Base-by-base conservation (phyloP, 1,140 invertebrate species). In the Stegodyphus mimosarum region DNA sequence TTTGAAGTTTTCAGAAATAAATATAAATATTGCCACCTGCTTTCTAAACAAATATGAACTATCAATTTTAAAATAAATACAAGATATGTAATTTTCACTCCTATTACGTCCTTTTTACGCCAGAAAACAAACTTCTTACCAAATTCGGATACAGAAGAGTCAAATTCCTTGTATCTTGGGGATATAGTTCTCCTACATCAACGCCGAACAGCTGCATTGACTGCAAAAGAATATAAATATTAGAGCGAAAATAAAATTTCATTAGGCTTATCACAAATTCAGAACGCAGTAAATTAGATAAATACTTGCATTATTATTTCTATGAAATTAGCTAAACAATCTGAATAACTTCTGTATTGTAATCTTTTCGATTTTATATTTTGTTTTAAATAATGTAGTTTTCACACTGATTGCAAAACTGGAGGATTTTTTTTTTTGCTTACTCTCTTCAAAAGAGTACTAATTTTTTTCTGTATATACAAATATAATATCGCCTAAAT, bases 141-240 rank as follows among this genome's bases (percentile, higher is more conserved):
- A 86, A 49, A 49, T 86, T 86, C 7, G 69, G 7, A 60, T 77
- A 86, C 10, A 86, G 53, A 17, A 86, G 11, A 9, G 84, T 86
- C 15, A 86, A 50, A 49, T 86, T 86, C 3, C 84, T 77, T 13
- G 10, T 51, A 69, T 86, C 84, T 7, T 55, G 11, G 18, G 74
- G 84, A 49, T 33, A 55, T 6, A 86, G 50, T 49, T 78, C 63
- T 11, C 84, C 84, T 67, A 86, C 78, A 50, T 86, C 55, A 5
- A 74, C 84, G 11, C 84, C 84, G 10, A 33, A 49, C 2, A 78
- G 52, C 2, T 50, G 15, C 74, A 86, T 86, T 6, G 84, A 86
- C 81, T 83, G 48, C 33, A 33, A 33, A 33, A 33, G 64, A 73
- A 52, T 17, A 67, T 67, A 67, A 13, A 67, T n/a, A 67, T 17